These are phyloP conservation scores for Rotaria magnacalcarata DNA, from an alignment of 2,888 invertebrate species.

Conservation along the genomic window DNA sequence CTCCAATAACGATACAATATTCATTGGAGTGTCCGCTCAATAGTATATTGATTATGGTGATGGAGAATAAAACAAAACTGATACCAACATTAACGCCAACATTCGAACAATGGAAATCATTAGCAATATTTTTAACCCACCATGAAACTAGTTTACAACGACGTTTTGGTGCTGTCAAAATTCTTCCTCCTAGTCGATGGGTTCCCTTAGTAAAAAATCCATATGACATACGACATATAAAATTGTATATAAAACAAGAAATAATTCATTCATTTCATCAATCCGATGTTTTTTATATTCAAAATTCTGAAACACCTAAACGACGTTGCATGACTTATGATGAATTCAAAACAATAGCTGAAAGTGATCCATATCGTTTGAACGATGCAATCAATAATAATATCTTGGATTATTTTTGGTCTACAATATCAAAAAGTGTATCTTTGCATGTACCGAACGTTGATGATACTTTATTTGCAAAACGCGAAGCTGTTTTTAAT, in stretches of 20 bases:
- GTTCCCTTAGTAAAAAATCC: not conserved
- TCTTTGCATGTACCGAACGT: not conserved
- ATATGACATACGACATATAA: constrained; percentile 7
- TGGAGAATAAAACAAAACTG: not conserved
- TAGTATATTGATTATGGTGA: not conserved
- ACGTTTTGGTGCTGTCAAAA: constrained; percentile 15
- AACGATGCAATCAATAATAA: not conserved
- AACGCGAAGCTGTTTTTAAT: not conserved
- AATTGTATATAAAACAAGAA: not conserved
- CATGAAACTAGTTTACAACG: not conserved
- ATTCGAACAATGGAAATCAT: not conserved
- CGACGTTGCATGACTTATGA: constrained; percentile 10
- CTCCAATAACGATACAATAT: not conserved
- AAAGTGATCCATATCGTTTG: constrained; percentile 6
- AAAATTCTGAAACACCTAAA: not conserved
- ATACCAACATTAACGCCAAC: constrained; percentile 1
- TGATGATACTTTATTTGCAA: constrained; percentile 4
- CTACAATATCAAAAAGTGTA: not conserved
- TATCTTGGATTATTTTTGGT: not conserved
- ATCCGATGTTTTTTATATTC: not conserved
- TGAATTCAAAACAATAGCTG: not conserved
- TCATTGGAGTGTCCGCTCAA: not conserved
- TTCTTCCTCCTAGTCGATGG: constrained; percentile 7
- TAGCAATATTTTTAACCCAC: not conserved
- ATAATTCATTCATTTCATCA: not conserved